A percentile compares a stretch with the other conserved stretches of the same genome.
These are phyloP conservation scores for Urocolius indicus DNA, from an alignment of 2,113 vertebrate species.

Conservation along the genomic window DNA sequence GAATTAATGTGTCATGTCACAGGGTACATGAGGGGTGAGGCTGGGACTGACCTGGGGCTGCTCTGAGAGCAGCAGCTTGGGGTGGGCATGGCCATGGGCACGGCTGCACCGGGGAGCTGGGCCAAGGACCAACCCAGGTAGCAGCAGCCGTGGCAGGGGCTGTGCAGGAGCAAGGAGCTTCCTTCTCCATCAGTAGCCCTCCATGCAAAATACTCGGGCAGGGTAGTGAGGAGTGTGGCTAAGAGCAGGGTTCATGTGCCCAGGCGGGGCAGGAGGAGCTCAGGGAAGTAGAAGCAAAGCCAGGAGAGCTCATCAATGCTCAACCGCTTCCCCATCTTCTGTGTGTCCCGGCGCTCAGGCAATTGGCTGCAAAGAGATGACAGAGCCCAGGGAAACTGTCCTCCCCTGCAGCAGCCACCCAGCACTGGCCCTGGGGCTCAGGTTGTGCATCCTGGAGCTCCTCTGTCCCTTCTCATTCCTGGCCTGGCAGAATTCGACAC, in stretches of 20 bases:
- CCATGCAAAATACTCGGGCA: background rate
- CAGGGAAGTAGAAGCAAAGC: background rate
- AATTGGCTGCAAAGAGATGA: background rate
- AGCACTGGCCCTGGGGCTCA: background rate
- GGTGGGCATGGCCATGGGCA: background rate
- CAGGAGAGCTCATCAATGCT: background rate
- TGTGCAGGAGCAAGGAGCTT: accelerated
- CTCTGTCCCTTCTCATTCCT: background rate
- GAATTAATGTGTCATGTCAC: background rate
- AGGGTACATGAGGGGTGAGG: background rate
- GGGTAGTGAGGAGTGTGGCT: background rate
- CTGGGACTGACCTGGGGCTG: too few relatives aligned
- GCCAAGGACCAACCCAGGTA: too few relatives aligned
- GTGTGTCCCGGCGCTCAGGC: background rate
- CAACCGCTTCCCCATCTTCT: background rate
- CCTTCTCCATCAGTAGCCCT: background rate
- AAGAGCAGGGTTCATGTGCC: accelerated
- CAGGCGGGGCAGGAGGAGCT: background rate
- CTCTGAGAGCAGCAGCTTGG: background rate
- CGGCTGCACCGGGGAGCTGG: background rate
- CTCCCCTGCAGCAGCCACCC: accelerated
- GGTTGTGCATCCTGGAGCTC: background rate
- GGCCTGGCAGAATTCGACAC: background rate
- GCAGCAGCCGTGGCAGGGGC: background rate
- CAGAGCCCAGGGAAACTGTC: accelerated